Evolutionary conservation across 2,888 invertebrate genomes (phyloP), one percentile per base, ranked within the genome.

Genomic region (Oeneis ivallda): DNA sequence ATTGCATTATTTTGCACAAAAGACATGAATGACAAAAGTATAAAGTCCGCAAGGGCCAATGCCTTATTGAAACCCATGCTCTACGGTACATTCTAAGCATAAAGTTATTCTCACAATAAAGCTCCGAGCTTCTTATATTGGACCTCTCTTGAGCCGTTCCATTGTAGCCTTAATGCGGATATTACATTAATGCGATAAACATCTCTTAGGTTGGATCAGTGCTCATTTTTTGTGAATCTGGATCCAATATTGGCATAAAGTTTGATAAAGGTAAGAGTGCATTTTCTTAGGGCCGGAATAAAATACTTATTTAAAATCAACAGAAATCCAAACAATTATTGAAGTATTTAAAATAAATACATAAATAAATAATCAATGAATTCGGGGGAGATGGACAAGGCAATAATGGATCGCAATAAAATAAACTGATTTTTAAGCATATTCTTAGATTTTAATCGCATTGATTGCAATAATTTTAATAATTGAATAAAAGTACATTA

Each of bases 161-260:
- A 91, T 92, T 92, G 91, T 92, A 83, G 87, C 88, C 89, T 87
- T 90, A 92, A 91, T 90, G 86, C 89, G 79, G 84, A 26, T 89
- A 90, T 90, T 89, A 91, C 89, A 91, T 90, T 91, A 91, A 92
- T 90, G 87, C 91, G 92, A 92, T 92, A 92, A 89, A 91, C 86
- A 92, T 92, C 91, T 87, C 79, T 72, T 70, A 84, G 83, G 84
- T 79, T 79, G 79, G 76, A 79, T 84, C 83, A 81, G 76, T 74
- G 81, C 81, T 86, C 82, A 80, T 73, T 88, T 81, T 82, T 87
- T 86, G 57, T 83, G 81, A 82, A 83, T 84, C 79, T 78, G 74
- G 79, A 81, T 83, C 86, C 83, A 83, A 85, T 89, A 88, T 89
- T 87, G 83, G 85, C 85, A 79, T 76, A 61, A 79, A 77, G 80